Conservation (phyloP, 2,888 invertebrate species). For the Cryptus viduatorius region DNA sequence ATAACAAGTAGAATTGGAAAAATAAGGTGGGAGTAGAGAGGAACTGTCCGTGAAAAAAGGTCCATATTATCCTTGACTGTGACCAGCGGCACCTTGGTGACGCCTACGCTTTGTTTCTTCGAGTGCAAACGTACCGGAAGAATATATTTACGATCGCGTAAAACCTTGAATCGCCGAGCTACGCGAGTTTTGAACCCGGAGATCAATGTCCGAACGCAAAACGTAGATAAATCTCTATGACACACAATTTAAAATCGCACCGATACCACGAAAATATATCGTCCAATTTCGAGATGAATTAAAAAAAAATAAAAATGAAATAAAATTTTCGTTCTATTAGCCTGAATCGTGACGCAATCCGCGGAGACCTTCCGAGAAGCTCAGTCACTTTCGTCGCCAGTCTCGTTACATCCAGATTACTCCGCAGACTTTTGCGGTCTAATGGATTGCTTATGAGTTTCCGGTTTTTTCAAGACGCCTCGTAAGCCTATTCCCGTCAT, state of each 20-base stretch:
- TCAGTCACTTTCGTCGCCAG: constrained; percentile 28
- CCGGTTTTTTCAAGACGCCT: constrained; percentile 21
- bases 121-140: not conserved
- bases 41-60: constrained; percentile 19
- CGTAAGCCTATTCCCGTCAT: constrained; percentile 4
- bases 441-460: constrained; percentile 39
- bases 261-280: not conserved
- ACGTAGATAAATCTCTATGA: not conserved
- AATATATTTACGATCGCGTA: not conserved
- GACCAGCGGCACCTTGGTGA: constrained; percentile 5
- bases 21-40: constrained; percentile 24
- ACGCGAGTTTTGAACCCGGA: not conserved
- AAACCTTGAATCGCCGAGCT: not conserved
- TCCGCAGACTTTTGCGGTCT: constrained; percentile 27
- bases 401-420: constrained; percentile 28
- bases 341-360: not conserved
- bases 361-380: constrained; percentile 7
- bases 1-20: constrained; percentile 1
- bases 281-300: no score
- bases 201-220: not conserved
- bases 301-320: not conserved
- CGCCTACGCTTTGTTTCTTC: constrained; percentile 8
- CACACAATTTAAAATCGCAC: not conserved
- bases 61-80: constrained; percentile 15
- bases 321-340: not conserved